Conservation (phyloP, 2,797 vertebrate species). For the Psittacula echo region DNA sequence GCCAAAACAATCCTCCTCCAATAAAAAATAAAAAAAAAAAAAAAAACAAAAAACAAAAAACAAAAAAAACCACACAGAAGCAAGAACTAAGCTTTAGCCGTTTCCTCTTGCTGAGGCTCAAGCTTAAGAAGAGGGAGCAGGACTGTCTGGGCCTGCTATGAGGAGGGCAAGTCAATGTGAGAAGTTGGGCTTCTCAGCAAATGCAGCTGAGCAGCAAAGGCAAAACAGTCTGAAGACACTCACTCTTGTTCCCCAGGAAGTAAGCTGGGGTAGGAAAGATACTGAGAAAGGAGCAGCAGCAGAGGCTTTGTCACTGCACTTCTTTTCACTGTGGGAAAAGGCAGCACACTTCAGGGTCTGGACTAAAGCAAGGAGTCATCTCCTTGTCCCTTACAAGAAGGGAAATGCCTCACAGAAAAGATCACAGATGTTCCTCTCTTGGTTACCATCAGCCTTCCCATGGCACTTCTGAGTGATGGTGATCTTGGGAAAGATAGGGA, state of each 20-base stretch:
- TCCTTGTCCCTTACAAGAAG: not conserved
- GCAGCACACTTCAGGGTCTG: not conserved
- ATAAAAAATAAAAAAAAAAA: not conserved
- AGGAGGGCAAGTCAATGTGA: not conserved
- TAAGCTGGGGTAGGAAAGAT: not conserved
- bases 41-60: too few species aligned
- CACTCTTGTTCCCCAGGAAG: not conserved
- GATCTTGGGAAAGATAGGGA: not conserved
- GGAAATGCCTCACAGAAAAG: not conserved
- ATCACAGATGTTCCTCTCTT: not conserved
- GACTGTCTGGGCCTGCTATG: not conserved
- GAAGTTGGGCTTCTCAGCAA: not conserved
- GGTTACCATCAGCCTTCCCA: not conserved
- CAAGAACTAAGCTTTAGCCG: not conserved
- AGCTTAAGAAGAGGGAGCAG: not conserved
- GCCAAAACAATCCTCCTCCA: not conserved
- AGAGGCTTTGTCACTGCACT: not conserved
- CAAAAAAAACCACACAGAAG: not conserved
- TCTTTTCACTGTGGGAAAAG: not conserved
- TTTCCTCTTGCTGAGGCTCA: not conserved
- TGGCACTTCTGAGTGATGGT: not conserved
- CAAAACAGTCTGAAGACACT: not conserved
- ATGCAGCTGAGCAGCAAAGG: not conserved
- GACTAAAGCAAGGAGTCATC: not conserved
- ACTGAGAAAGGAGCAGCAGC: not conserved